Base-by-base conservation (phyloP, 2,113 vertebrate species). In the Asarcornis scutulata region DNA sequence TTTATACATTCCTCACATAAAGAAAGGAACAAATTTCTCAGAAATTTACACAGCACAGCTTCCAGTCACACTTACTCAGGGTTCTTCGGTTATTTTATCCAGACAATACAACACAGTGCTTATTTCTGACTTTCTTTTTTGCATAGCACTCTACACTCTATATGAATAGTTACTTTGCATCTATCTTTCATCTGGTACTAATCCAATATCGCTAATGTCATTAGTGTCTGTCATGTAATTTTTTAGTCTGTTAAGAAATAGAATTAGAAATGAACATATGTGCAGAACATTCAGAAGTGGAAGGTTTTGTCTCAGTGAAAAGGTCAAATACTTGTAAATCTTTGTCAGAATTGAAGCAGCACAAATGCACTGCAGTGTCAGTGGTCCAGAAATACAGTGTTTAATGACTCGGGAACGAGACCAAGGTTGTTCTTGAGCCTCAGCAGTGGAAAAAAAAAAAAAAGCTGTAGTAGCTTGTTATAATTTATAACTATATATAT, bases 281-380 rank as follows among this genome's bases (percentile, higher is more conserved):
- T 74, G 66, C 38, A 91, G 38, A 80, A 38, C 48, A 42, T 87
- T 96, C 48, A 94, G 80, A 91, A 93, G 89, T 21, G 1, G 42
- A 78, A 72, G 8, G 1, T 50, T 87, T 93, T 92, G 66, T 52
- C 87, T 86, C 72, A 82, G 7, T 8, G 72, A 88, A 95, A 96
- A 89, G 88, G 83, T 91, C 75, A 93, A 74, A 66, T 92, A 82
- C 71, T 86, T 92, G 75, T 77, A 96, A 96, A 94, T 95, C 79
- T 82, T 82, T 69, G 71, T 81, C 84, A 95, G 92, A 95, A 87
- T 44, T 56, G 73, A 95, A 89, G 83, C 2, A 2, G 42, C 34
- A 69, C n/a, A 89, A 94, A 96, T 81, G 36, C 56, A 48, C 75
- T 83, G 67, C 71, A 55, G 63, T 74, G 86, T 59, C 75, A 87